A percentile compares a stretch with the other conserved stretches of the same genome.
Evolutionary conservation across 1,140 invertebrate species (phyloP).

Genomic region (Zaprionus camerounensis): DNA sequence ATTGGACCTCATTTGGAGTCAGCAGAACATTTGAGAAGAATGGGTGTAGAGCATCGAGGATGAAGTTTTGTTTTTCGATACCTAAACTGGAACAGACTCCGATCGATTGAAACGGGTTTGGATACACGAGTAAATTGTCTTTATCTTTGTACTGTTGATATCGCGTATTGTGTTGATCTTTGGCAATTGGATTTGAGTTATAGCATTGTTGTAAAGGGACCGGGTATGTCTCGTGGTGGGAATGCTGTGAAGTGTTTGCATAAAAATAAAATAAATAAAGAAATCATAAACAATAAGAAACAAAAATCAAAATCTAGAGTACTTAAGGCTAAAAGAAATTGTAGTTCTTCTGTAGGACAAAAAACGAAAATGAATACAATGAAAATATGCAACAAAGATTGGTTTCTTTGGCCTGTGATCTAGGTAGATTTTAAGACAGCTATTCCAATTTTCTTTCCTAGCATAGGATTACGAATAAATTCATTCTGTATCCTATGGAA

Average conservation of each 20-base stretch:
- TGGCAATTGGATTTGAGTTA: conserved; percentile 65
- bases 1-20: conserved; percentile 31
- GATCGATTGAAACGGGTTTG: conserved; percentile 30
- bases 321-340: conserved; percentile 3
- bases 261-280: conserved; percentile 59
- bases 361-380: neutral
- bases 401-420: neutral
- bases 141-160: conserved; percentile 69
- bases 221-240: conserved; percentile 80
- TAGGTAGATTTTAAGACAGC: neutral
- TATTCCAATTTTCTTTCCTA: neutral
- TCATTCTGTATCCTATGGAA: too few relatives aligned
- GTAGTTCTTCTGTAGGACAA: neutral
- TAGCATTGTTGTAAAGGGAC: conserved; percentile 82
- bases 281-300: conserved; percentile 43
- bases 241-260: conserved; percentile 80
- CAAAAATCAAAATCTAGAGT: conserved; percentile 29
- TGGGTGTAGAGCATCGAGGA: conserved; percentile 22
- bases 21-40: conserved; percentile 1
- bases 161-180: conserved; percentile 64
- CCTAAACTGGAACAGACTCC: conserved; percentile 34
- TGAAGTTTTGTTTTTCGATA: conserved; percentile 11
- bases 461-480: too few relatives aligned
- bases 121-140: conserved; percentile 53
- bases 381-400: neutral